phyloP scores from a whole-genome alignment of 2,797 vertebrate species.

The Mareca strepera region DNA sequence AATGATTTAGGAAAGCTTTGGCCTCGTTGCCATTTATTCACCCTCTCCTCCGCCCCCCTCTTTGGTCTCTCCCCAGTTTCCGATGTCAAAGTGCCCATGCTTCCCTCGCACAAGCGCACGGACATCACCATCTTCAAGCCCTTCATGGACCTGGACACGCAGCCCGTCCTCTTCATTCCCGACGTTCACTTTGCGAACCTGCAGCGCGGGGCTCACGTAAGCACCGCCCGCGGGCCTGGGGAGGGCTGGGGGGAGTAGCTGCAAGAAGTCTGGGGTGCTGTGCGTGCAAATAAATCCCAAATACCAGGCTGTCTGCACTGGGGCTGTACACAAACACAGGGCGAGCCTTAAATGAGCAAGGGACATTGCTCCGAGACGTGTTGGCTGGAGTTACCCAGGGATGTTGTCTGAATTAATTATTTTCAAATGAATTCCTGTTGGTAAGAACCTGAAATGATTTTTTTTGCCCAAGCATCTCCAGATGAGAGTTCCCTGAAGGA shows the following conservation, averaged over 20 bases:
- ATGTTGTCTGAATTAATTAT: not conserved
- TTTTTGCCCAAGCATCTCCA: not conserved
- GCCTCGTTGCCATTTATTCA: not conserved
- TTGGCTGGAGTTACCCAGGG: not conserved
- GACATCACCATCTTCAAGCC: conserved; percentile 96
- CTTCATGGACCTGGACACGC: conserved; percentile 90
- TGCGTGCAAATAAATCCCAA: accelerated
- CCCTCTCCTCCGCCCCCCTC: not conserved
- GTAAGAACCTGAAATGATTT: not conserved
- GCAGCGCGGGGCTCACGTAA: conserved; percentile 90
- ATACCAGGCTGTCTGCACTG: not conserved
- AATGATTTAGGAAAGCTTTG: not conserved
- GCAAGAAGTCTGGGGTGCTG: not conserved
- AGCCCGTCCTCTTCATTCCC: conserved; percentile 97
- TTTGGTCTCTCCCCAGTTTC: conserved; percentile 76
- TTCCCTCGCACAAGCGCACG: conserved; percentile 89
- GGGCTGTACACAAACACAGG: not conserved
- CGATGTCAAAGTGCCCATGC: conserved; percentile 90
- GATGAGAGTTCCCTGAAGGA: not conserved
- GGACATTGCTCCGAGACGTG: not conserved
- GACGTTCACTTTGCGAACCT: conserved; percentile 94
- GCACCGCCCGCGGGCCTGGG: conserved; percentile 56
- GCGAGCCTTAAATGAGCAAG: not conserved
- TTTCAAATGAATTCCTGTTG: not conserved
- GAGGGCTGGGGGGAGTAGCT: not conserved